A percentile compares a stretch with the other conserved stretches of the same genome.
These are phyloP conservation scores for Epistrophella euchroma DNA, from an alignment of 2,888 invertebrate species.

Conservation along the genomic window DNA sequence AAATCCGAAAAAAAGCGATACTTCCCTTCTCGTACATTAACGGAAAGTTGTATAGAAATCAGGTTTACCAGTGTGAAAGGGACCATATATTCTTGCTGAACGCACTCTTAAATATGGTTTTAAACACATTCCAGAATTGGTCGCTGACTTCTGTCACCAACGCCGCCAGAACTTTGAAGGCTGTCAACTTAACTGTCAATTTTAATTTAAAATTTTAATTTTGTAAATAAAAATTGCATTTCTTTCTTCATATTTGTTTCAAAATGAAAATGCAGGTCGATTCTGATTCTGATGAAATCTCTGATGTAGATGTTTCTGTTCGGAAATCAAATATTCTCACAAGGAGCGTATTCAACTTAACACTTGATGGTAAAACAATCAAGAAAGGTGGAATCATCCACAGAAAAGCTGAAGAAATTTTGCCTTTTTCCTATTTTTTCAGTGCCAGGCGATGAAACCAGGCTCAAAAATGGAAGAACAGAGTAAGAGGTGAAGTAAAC, in stretches of 20 bases:
- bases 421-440: neutral
- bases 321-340: constrained; percentile 51
- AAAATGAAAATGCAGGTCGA: constrained; percentile 58
- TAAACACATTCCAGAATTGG: constrained; percentile 5
- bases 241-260: neutral
- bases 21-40: no score
- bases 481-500: constrained; percentile 69
- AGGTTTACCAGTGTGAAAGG: no score
- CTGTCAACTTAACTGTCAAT: constrained; percentile 44
- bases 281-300: constrained; percentile 76
- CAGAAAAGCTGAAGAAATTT: neutral
- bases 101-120: neutral
- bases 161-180: neutral
- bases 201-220: neutral
- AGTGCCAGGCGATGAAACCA: constrained; percentile 45
- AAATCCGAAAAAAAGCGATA: no score
- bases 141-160: neutral
- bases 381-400: neutral
- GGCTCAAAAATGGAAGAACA: constrained; percentile 62
- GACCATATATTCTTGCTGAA: constrained; percentile 12
- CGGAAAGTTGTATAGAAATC: no score
- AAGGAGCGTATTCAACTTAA: constrained; percentile 78
- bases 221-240: neutral
- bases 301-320: constrained; percentile 65
- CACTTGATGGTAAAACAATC: constrained; percentile 76